Base-by-base conservation (phyloP, 2,113 vertebrate species). In the Catharus minimus region DNA sequence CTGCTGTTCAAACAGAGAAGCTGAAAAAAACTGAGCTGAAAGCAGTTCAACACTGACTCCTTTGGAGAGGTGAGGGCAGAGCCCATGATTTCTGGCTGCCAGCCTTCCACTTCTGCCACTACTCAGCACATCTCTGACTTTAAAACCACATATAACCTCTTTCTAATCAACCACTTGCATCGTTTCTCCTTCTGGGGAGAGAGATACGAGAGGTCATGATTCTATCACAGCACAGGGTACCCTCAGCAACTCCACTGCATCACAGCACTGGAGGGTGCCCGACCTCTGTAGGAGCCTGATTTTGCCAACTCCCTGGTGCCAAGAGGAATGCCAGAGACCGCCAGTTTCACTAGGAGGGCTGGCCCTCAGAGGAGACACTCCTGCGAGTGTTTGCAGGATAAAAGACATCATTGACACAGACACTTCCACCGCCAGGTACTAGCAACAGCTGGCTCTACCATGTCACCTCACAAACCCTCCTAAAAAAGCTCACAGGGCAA, bases 171-270 rank as follows among this genome's bases (percentile, higher is more conserved):
- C 58, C 68, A 89, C 66, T 50, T 58, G 55, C 43, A 68, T 1
- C 24, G 33, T 30, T 71, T 61, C 71, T 32, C 32, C 52, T 61
- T 53, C 24, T 23, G 32, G 61, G 36, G 27, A 49, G 7, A 60
- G 14, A 46, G 23, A 52, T 8, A 61, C 0, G 2, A 3, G 2
- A 64, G 52, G 53, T 57, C 60, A 73, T 0, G 0, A 41, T 16
- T 10, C 1, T 5, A 61, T 4, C 58, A 38, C 33, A 56, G 43
- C 69, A 71, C 18, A 76, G 26, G 32, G 39, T 50, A 67, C 32
- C 39, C 43, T 66, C 7, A 32, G 27, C 18, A 80, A 56, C 13
- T 16, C 12, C 27, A 17, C 22, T 3, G 11, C 53, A 30, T 52
- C 55, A 7, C 0, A 47, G 52, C 15, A 4, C 65, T n/a, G 55